Base-by-base conservation (phyloP, 2,888 invertebrate species). In the Lasius fuliginosus region DNA sequence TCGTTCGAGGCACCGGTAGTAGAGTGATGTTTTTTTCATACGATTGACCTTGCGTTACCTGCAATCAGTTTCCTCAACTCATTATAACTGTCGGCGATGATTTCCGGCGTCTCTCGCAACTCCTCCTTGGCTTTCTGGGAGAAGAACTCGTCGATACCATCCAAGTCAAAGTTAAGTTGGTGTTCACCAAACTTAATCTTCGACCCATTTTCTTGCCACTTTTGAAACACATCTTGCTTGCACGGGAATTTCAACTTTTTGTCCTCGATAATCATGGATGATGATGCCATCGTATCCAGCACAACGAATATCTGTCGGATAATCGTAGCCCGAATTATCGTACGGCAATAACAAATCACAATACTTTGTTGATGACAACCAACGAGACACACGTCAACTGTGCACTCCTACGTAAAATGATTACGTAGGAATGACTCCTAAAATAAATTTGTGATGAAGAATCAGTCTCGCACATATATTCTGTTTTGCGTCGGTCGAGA, bases 21-120 rank as follows among this genome's bases (percentile, higher is more conserved):
- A 62, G 23, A 18, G 46, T 8, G 9, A 36, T 9, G 9, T 11
- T 15, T 46, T 46, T 30, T 23, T 58, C 0, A 9, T 67, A 36
- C 8, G 11, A 56, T 12, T 40, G 40, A 40, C 0, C 23, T 53
- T 68, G 40, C 27, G 1, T 30, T 76, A 92, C 92, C 91, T 89
- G 84, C 82, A 0, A 88, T 1, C 8, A 90, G 91, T 90, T 95
- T 95, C 85, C 95, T 95, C 3, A 97, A 93, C 88, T 96, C 96
- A 64, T 94, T 94, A 33, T 97, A 93, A 27, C 96, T 96, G 85
- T 96, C 94, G 84, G 96, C 95, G 6, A 96, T 96, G 30, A 96
- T 95, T 93, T 97, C 97, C 0, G 97, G 97, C 0, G 96, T 96
- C 94, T 98, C 98, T 84, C 97, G 95, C 23, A 98, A 95, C 92